Evolutionary conservation across 2,113 vertebrate species (phyloP).

Genomic region (Solea senegalensis): DNA sequence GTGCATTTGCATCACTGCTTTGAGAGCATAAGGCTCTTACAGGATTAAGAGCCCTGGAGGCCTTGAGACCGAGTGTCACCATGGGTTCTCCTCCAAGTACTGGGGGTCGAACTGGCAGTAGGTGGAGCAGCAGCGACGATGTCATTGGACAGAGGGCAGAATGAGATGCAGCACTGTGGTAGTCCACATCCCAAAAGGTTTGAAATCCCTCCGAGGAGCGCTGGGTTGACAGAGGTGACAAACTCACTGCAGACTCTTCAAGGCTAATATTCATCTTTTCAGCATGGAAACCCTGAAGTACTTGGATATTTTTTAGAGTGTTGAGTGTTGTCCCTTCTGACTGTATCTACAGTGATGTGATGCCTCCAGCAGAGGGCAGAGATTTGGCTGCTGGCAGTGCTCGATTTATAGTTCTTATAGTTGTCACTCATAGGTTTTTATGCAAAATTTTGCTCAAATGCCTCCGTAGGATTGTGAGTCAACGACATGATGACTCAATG

Average conservation of each 20-base stretch:
- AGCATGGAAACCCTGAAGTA: background rate
- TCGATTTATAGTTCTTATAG: slow-evolving; percentile 18
- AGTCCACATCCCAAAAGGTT: slow-evolving; percentile 24
- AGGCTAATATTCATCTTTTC: slow-evolving; percentile 7
- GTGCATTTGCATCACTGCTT: background rate
- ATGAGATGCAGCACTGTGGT: slow-evolving; percentile 23
- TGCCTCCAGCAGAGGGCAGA: slow-evolving; percentile 72
- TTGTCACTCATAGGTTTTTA: slow-evolving; percentile 8
- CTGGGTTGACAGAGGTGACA: no score
- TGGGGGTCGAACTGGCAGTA: slow-evolving; percentile 21
- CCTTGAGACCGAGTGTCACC: background rate
- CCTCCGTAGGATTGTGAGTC: background rate
- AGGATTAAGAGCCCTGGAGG: background rate
- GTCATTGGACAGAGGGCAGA: slow-evolving; percentile 7
- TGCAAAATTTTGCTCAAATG: slow-evolving; percentile 35
- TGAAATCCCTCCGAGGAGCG: slow-evolving; percentile 6
- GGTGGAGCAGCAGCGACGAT: slow-evolving; percentile 36
- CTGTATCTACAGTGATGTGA: slow-evolving; percentile 8
- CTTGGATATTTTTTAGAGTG: no score
- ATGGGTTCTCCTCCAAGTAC: slow-evolving; percentile 13
- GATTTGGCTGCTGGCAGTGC: slow-evolving; percentile 14
- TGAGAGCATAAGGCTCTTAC: background rate
- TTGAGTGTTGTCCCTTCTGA: no score
- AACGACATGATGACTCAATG: slow-evolving; percentile 21
- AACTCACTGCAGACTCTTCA: background rate